Base-by-base conservation (phyloP, 2,113 vertebrate species). In the Xiphophorus hellerii region DNA sequence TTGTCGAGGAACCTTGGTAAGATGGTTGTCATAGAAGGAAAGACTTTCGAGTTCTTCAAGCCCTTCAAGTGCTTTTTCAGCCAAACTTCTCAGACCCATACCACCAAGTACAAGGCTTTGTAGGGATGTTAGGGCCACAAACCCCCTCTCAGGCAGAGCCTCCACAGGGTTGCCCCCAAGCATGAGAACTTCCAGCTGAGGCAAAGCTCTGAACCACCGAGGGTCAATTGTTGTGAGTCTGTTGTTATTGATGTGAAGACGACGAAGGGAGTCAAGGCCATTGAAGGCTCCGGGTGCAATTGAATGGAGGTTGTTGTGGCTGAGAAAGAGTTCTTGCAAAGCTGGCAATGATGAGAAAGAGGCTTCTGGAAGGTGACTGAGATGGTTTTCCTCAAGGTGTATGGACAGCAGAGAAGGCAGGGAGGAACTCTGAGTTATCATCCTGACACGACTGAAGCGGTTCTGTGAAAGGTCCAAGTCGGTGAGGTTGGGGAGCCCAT, bases 391-490 rank as follows among this genome's bases (percentile, higher is more conserved):
- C 84, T 98, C 97, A 81, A 98, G 85, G 72, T 98, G 97, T 51
- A 98, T 89, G 78, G 96, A 97, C 69, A 97, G 93, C 81, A 98
- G 92, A 71, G 94, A 94, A 5, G 93, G 93, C 91, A 97, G 89
- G 37, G 92, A 78, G 11, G 74, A 84, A 42, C 94, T 77, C 29
- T 94, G 90, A 20, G 76, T 80, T 0, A 97, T 91, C 58, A 95
- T 93, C 27, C 90, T 79, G 48, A 95, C 74, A 0, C 89, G 88
- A 0, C 92, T 89, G 81, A 98, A 97, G 81, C 94, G 95, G 90
- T 98, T 98, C 92, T 98, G 97, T 0, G 97, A 98, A 81, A 98
- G 92, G 67, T 98, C 96, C 27, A 98, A 94, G 83, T 98, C 97
- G 0, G 96, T 97, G 81, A 98, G 95, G 85, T 98, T 98, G 69